Base-by-base conservation (phyloP, 2,113 vertebrate genomes). In the Oceanodroma tethys region DNA sequence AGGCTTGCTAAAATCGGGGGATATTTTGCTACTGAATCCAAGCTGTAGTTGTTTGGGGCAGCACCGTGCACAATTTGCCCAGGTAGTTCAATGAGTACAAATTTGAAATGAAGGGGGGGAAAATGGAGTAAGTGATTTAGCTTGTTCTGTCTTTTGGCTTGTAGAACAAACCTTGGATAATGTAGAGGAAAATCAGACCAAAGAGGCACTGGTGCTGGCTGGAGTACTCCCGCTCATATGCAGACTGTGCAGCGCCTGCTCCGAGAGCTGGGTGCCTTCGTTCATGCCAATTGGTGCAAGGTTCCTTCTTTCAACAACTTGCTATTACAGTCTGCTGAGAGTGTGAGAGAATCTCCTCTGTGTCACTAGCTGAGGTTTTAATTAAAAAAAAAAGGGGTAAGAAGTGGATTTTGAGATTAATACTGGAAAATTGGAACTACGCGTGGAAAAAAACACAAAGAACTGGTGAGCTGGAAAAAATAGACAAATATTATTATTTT, bases 251-350 rank as follows among this genome's bases (percentile, higher is more conserved):
- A 52, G 48, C 0, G 7, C 63, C 43, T 68, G 66, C 84, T 55
- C 56, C 0, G 0, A 56, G 70, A 19, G 65, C 80, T 0, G 11
- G 16, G 38, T 5, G 3, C 68, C 71, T 40, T 59, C 5, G 4
- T 30, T 96, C 42, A 30, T 27, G 60, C 17, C 73, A 29, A 47
- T 60, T 84, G 2, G 13, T 45, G 16, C 34, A 22, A 30, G 27
- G 68, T n/a, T 91, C 25, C 45, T 76, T 82, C 81, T 90, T 88
- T 91, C 86, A 95, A 45, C 76, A 87, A 3, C 62, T 76, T 45
- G 17, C 90, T 86, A 81, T 60, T 81, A 16, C 36, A 53, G 34
- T 79, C 91, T 83, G 66, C 71, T 42, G 52, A 92, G 65, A 81
- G 53, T 52, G 76, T 42, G 66, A 88, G 73, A 34, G 40, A 60